phyloP scores from a whole-genome alignment of 2,888 invertebrate species.

The Melinopterus prodromus region DNA sequence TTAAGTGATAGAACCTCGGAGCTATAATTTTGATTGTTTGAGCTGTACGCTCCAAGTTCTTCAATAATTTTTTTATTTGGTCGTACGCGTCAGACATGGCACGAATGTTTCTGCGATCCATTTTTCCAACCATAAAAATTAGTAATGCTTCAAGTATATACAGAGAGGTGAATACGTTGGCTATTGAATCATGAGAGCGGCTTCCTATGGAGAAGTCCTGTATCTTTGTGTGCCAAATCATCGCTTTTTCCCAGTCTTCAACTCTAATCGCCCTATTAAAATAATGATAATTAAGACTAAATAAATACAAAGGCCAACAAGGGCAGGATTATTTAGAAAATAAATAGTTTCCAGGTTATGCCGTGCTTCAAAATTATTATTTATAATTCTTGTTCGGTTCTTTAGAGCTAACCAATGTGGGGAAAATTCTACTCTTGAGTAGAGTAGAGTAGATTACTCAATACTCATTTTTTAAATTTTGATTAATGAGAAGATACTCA shows the following conservation, averaged over 20 bases:
- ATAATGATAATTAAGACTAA: too few species aligned
- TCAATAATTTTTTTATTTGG: conserved; percentile 52
- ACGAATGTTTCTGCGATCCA: conserved; percentile 51
- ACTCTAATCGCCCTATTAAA: conserved; percentile 64
- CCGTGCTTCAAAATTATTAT: too few species aligned
- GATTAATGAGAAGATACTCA: too few species aligned
- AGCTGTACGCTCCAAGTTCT: conserved; percentile 47
- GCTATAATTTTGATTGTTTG: conserved; percentile 50
- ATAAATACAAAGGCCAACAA: too few species aligned
- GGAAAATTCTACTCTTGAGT: too few species aligned
- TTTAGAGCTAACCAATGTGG: too few species aligned
- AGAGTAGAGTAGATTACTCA: too few species aligned
- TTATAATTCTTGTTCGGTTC: too few species aligned
- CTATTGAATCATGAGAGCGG: conserved; percentile 52
- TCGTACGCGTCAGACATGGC: conserved; percentile 47
- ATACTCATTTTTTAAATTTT: too few species aligned
- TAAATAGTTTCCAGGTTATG: too few species aligned
- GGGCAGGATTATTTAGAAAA: too few species aligned
- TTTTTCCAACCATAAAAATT: conserved; percentile 61
- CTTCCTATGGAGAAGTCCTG: conserved; percentile 51
- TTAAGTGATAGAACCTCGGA: conserved; percentile 63
- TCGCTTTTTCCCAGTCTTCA: conserved; percentile 66
- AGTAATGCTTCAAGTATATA: conserved; percentile 67
- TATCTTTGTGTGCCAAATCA: conserved; percentile 64
- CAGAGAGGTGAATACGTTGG: conserved; percentile 61